Evolutionary conservation across 2,113 vertebrate genomes (phyloP).

Genomic region (Mohoua ochrocephala): DNA sequence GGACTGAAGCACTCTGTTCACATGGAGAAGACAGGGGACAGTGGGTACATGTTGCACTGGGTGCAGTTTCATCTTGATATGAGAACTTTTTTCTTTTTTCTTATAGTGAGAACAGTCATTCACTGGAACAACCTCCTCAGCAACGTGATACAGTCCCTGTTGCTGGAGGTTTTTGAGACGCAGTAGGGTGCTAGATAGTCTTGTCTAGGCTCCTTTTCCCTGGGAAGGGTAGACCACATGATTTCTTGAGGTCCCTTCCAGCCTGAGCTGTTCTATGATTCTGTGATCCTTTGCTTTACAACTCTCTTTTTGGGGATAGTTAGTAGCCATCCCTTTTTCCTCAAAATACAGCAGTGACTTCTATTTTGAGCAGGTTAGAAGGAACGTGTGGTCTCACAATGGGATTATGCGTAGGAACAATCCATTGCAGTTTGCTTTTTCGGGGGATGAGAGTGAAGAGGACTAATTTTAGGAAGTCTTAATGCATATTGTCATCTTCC

Average conservation of each 20-base stretch:
- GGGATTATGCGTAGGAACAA: background rate
- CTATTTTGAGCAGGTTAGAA: background rate
- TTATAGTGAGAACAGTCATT: background rate
- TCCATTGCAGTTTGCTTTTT: background rate
- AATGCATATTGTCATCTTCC: background rate
- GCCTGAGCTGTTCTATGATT: background rate
- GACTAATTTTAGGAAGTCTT: background rate
- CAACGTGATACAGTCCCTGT: background rate
- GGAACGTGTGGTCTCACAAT: background rate
- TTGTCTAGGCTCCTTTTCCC: background rate
- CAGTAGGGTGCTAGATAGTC: background rate
- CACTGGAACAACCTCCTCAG: background rate
- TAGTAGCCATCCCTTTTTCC: background rate
- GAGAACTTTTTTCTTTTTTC: background rate
- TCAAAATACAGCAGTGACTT: background rate
- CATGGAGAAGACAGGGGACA: background rate
- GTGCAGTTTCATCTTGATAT: background rate
- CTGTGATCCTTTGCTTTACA: background rate
- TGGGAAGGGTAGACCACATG: background rate
- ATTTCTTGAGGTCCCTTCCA: background rate
- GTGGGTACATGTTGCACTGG: background rate
- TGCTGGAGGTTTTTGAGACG: background rate
- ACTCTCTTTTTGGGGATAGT: background rate
- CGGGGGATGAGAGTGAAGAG: rapidly evolving
- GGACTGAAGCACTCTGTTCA: background rate